phyloP scores from a whole-genome alignment of 2,888 invertebrate genomes.

The Orthosia gracilis region DNA sequence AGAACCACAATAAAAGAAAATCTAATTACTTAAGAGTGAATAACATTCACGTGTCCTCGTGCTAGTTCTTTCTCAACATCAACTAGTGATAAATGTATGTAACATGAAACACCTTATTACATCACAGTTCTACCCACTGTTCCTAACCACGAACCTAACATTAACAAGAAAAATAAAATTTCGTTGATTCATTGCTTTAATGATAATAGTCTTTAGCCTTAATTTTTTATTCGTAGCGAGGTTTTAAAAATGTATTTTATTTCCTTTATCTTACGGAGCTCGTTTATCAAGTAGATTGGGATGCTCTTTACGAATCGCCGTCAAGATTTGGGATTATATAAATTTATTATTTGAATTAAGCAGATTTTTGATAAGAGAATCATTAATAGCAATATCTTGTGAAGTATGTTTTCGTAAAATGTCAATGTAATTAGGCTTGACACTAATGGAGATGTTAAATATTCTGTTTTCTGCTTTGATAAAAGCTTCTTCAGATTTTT shows the following conservation, averaged over 20 bases:
- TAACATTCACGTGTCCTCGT: slow-evolving; percentile 9
- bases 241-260: slow-evolving; percentile 77
- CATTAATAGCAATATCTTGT: slow-evolving; percentile 38
- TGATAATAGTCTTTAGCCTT: slow-evolving; percentile 78
- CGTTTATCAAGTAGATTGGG: slow-evolving; percentile 81
- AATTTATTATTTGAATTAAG: slow-evolving; percentile 60
- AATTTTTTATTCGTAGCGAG: slow-evolving; percentile 76
- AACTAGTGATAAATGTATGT: slow-evolving; percentile 65
- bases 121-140: slow-evolving; percentile 73
- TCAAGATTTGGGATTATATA: slow-evolving; percentile 67
- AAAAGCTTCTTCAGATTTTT: slow-evolving; percentile 12
- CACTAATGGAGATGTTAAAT: slow-evolving; percentile 35
- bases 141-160: slow-evolving; percentile 72
- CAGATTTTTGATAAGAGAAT: slow-evolving; percentile 46
- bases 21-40: slow-evolving; percentile 31
- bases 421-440: slow-evolving; percentile 29
- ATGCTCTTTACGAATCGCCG: slow-evolving; percentile 76
- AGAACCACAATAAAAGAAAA: slow-evolving; percentile 19
- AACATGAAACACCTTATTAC: slow-evolving; percentile 45
- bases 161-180: slow-evolving; percentile 78
- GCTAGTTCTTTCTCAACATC: slow-evolving; percentile 50
- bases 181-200: slow-evolving; percentile 83
- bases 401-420: slow-evolving; percentile 31
- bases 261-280: slow-evolving; percentile 77
- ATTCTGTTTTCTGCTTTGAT: slow-evolving; percentile 25